A percentile compares a stretch with the other conserved stretches of the same genome.
These are phyloP conservation scores for Stenolophus ochropezus DNA, from an alignment of 2,888 invertebrate genomes.

Conservation along the genomic window DNA sequence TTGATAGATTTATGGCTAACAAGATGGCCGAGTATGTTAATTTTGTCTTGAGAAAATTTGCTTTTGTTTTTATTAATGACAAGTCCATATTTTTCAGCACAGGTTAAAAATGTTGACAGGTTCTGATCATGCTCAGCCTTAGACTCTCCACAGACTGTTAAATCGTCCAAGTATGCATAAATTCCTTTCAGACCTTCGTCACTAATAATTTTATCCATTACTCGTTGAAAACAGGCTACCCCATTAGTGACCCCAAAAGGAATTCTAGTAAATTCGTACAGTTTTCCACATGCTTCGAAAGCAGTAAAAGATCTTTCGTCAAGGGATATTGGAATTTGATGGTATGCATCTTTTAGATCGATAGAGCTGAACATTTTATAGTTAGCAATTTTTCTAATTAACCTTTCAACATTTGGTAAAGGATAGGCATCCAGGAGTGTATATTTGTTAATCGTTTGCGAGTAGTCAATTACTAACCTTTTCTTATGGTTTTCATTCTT, in stretches of 20 bases:
- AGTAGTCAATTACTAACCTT: slow-evolving; percentile 64
- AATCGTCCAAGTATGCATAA: slow-evolving; percentile 52
- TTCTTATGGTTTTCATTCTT: slow-evolving; percentile 62
- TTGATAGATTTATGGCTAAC: background rate
- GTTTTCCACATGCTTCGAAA: slow-evolving; percentile 60
- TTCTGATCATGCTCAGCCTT: slow-evolving; percentile 59
- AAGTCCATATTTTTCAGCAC: background rate
- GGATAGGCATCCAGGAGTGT: slow-evolving; percentile 63
- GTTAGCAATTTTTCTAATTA: slow-evolving; percentile 55
- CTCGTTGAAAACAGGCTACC: slow-evolving; percentile 56
- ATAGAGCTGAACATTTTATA: slow-evolving; percentile 58
- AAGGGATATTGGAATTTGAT: slow-evolving; percentile 59
- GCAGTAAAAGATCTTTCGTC: slow-evolving; percentile 57
- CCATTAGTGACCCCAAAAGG: slow-evolving; percentile 62
- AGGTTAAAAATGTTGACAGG: background rate
- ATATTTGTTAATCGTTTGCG: slow-evolving; percentile 64
- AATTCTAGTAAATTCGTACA: slow-evolving; percentile 59
- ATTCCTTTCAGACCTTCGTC: slow-evolving; percentile 48
- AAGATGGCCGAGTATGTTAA: background rate
- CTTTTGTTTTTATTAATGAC: background rate
- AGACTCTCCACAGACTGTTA: slow-evolving; percentile 60
- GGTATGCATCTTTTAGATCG: slow-evolving; percentile 60
- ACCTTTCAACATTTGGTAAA: slow-evolving; percentile 59
- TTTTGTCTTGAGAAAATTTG: background rate
- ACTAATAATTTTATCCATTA: slow-evolving; percentile 40